Conservation (phyloP, 2,888 invertebrate genomes). For the Zhuqinia jingwanae region DNA sequence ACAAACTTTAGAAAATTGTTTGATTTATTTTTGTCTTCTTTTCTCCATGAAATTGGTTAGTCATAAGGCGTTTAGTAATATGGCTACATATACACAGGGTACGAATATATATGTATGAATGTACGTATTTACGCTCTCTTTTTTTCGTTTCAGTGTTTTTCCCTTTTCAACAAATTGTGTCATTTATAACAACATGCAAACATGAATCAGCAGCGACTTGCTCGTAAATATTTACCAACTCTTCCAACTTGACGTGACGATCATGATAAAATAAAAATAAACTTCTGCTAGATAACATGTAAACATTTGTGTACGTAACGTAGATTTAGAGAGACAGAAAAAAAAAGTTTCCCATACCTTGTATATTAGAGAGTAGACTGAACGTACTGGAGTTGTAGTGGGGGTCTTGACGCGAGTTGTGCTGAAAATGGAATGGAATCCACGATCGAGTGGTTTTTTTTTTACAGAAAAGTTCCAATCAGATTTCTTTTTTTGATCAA, state of each 20-base stretch:
- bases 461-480: neutral
- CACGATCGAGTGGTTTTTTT: neutral
- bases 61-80: too few relatives aligned
- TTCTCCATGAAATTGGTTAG: too few relatives aligned
- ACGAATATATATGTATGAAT: too few relatives aligned
- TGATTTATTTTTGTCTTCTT: slow-evolving; percentile 26
- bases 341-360: slow-evolving; percentile 23
- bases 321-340: too few relatives aligned
- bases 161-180: slow-evolving; percentile 17
- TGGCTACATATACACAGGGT: too few relatives aligned
- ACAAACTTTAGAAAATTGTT: slow-evolving; percentile 38
- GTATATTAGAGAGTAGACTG: neutral
- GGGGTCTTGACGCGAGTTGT: neutral
- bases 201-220: neutral
- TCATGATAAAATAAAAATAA: slow-evolving; percentile 31
- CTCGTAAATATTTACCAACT: slow-evolving; percentile 33
- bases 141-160: neutral
- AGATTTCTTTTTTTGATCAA: slow-evolving; percentile 37
- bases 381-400: too few relatives aligned
- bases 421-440: slow-evolving; percentile 4
- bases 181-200: slow-evolving; percentile 3
- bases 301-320: neutral
- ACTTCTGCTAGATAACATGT: slow-evolving; percentile 11
- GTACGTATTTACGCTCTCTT: too few relatives aligned
- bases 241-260: slow-evolving; percentile 17